Conservation (phyloP, 2,113 vertebrate species). For the Pseudopodoces humilis region DNA sequence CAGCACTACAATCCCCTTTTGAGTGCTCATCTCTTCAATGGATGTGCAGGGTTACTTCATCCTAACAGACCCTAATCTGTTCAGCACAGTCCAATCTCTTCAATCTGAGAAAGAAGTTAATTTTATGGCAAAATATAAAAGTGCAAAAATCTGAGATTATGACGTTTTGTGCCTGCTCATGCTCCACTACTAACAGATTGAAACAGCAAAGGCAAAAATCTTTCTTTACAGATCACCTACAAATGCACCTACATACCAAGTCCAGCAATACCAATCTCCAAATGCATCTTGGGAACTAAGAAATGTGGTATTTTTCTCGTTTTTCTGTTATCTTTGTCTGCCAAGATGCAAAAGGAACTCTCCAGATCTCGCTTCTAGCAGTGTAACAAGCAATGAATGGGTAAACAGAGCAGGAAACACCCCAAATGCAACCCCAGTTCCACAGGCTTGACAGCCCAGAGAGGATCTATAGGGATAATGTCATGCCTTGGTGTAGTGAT, state of each 20-base stretch:
- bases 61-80: background rate
- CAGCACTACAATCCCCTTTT: background rate
- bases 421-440: background rate
- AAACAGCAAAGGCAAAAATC: background rate
- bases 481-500: background rate
- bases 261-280: background rate
- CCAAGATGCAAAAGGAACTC: background rate
- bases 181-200: background rate
- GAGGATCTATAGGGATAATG: background rate
- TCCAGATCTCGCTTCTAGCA: background rate
- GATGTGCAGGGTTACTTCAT: background rate
- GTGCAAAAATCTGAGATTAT: background rate
- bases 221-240: background rate
- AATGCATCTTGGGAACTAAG: background rate
- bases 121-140: background rate
- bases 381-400: background rate
- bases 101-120: background rate
- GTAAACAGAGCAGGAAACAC: background rate
- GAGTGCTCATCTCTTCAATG: background rate
- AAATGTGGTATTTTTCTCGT: background rate
- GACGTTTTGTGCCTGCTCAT: background rate
- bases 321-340: background rate
- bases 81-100: background rate
- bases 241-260: background rate
- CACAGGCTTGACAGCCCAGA: background rate